Conservation (phyloP, 2,888 invertebrate species). For the Coleophora flavipennella region DNA sequence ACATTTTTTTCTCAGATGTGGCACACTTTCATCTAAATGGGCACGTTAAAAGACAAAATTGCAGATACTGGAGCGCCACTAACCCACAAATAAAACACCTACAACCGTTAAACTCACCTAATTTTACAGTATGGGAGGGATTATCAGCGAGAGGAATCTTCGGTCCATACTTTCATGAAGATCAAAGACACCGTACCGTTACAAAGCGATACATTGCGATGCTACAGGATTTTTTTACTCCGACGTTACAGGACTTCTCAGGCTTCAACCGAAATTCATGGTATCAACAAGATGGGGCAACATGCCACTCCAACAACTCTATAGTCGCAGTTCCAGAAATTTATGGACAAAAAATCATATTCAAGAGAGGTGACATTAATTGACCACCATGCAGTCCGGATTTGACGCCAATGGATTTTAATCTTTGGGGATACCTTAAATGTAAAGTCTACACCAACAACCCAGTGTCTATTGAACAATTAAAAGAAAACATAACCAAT, state of each 20-base stretch:
- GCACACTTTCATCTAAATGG: constrained; percentile 30
- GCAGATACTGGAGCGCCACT: constrained; percentile 7
- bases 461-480: constrained; percentile 8
- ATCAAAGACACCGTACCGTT: constrained; percentile 6
- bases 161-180: constrained; percentile 15
- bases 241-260: constrained; percentile 7
- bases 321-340: neutral
- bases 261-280: constrained; percentile 9
- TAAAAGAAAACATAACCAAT: constrained; percentile 12
- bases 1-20: constrained; percentile 5
- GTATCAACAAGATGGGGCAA: constrained; percentile 12
- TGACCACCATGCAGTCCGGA: constrained; percentile 14
- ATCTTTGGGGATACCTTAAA: constrained; percentile 15
- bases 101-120: constrained; percentile 10
- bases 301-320: constrained; percentile 6
- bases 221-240: constrained; percentile 9
- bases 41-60: constrained; percentile 15
- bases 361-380: constrained; percentile 14
- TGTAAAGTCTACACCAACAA: constrained; percentile 12
- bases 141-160: constrained; percentile 13
- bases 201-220: constrained; percentile 11
- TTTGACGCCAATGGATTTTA: constrained; percentile 16
- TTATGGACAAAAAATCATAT: constrained; percentile 12
- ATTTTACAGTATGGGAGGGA: constrained; percentile 13
- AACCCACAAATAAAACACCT: constrained; percentile 12